Conservation (phyloP, 2,797 vertebrate genomes). For the Melanogrammus aeglefinus region DNA sequence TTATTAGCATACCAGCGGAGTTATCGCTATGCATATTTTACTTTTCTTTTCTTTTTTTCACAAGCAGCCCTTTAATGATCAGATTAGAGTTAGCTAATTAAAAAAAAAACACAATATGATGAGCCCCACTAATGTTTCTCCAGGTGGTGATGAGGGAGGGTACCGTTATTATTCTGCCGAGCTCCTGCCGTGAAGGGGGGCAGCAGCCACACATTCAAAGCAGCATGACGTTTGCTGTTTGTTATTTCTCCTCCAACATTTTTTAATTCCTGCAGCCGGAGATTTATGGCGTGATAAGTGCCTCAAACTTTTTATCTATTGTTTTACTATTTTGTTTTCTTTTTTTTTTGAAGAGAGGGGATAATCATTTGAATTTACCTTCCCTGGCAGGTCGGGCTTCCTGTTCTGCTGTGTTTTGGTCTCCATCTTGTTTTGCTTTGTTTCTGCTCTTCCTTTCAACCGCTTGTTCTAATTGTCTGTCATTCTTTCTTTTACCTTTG, state of each 20-base stretch:
- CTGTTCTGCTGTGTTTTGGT: background rate
- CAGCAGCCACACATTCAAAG: conserved; percentile 76
- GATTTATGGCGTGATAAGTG: conserved; percentile 75
- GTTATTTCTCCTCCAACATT: conserved; percentile 74
- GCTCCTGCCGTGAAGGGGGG: conserved; percentile 77
- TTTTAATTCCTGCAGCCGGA: conserved; percentile 69
- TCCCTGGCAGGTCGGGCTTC: conserved; percentile 42
- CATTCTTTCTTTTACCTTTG: conserved; percentile 15
- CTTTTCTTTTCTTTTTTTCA: conserved; percentile 10
- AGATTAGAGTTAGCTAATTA: conserved; percentile 77
- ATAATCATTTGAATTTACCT: conserved; percentile 63
- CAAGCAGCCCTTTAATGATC: conserved; percentile 67
- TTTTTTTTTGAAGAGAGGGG: conserved; percentile 35
- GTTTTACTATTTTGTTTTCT: conserved; percentile 9
- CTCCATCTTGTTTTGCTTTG: conserved; percentile 26
- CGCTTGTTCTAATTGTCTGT: conserved; percentile 14
- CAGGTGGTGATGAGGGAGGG: conserved; percentile 78
- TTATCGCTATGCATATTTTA: conserved; percentile 61
- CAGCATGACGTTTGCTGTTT: conserved; percentile 80
- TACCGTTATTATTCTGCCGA: conserved; percentile 81
- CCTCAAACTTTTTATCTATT: conserved; percentile 51
- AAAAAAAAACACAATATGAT: conserved; percentile 73
- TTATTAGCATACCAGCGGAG: conserved; percentile 55
- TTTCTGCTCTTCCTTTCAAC: conserved; percentile 14
- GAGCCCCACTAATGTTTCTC: conserved; percentile 78